A percentile compares a stretch with the other conserved stretches of the same genome.
Evolutionary conservation across 2,888 invertebrate species (phyloP).

Genomic region (Pachymerium ferrugineum): DNA sequence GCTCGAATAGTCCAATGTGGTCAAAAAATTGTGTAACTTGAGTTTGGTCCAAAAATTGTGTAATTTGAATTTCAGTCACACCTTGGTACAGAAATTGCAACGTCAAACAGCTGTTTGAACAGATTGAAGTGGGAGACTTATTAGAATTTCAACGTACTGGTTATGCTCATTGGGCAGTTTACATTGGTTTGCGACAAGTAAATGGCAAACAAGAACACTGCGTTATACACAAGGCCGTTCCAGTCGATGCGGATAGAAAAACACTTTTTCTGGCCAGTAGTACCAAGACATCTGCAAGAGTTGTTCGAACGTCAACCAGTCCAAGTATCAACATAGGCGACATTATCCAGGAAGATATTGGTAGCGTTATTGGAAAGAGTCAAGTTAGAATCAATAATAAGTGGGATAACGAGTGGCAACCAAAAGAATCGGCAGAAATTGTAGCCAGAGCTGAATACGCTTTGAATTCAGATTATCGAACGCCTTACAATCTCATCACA

Average conservation of each 20-base stretch:
- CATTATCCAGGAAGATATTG: too few species aligned
- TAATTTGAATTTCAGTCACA: too few species aligned
- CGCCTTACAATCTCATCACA: slow-evolving; percentile 28
- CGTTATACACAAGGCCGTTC: slow-evolving; percentile 27
- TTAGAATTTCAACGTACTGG: slow-evolving; percentile 32
- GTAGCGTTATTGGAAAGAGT: too few species aligned
- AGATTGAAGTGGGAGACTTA: slow-evolving; percentile 29
- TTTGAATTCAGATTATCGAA: background rate
- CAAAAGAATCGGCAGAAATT: slow-evolving; percentile 10
- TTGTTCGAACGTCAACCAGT: too few species aligned
- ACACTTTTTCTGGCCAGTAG: too few species aligned
- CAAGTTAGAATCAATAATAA: too few species aligned
- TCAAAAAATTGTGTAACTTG: too few species aligned
- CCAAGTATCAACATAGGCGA: too few species aligned
- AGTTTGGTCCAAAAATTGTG: too few species aligned
- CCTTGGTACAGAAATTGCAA: too few species aligned
- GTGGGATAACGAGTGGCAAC: slow-evolving; percentile 8
- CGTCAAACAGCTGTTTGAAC: background rate
- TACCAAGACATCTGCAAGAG: too few species aligned
- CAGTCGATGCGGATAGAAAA: background rate
- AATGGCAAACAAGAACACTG: background rate
- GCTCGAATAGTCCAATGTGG: too few species aligned
- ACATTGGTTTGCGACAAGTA: background rate
- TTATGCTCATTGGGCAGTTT: slow-evolving; percentile 35
- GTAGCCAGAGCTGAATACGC: slow-evolving; percentile 25